A percentile compares a stretch with the other conserved stretches of the same genome.
phyloP scores from a whole-genome alignment of 2,113 vertebrate species.

The Epinephelus lanceolatus region DNA sequence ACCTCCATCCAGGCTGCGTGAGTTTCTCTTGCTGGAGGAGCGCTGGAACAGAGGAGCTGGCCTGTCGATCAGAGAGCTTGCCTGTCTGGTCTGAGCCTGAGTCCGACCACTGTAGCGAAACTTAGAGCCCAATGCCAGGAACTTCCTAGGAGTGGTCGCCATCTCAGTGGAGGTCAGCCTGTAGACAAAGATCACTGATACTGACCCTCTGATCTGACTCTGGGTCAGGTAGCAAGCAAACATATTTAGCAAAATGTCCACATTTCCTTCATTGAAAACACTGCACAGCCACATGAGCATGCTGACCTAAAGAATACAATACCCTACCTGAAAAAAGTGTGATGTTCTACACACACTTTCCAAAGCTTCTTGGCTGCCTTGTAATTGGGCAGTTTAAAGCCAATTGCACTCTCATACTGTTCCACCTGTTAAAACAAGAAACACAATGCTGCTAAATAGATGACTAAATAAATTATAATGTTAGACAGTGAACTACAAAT shows the following conservation, averaged over 20 bases:
- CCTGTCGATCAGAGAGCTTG: constrained; percentile 95
- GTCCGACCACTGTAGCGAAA: constrained; percentile 98
- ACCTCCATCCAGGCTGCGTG: constrained; percentile 97
- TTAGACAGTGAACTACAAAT: neutral
- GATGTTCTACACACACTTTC: constrained; percentile 99
- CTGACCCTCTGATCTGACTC: neutral
- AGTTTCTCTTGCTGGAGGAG: constrained; percentile 94
- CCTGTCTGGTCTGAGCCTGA: constrained; percentile 95
- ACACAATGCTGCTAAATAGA: neutral
- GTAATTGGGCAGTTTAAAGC: constrained; percentile 98
- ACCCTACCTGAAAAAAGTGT: constrained; percentile 96
- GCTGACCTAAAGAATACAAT: neutral
- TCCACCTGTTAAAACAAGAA: constrained; percentile 86
- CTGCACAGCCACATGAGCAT: neutral
- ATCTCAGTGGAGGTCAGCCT: constrained; percentile 96
- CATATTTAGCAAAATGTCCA: neutral
- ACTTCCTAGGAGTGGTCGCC: constrained; percentile 93
- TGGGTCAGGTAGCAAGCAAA: neutral
- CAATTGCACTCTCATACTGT: constrained; percentile 97
- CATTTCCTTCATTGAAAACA: neutral
- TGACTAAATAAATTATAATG: no score
- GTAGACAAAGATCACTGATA: neutral
- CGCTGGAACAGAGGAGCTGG: constrained; percentile 95
- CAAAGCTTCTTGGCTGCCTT: constrained; percentile 98
- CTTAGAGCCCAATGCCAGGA: constrained; percentile 95